Evolutionary conservation across 2,888 invertebrate genomes (phyloP).

Genomic region (Torymus auratus): DNA sequence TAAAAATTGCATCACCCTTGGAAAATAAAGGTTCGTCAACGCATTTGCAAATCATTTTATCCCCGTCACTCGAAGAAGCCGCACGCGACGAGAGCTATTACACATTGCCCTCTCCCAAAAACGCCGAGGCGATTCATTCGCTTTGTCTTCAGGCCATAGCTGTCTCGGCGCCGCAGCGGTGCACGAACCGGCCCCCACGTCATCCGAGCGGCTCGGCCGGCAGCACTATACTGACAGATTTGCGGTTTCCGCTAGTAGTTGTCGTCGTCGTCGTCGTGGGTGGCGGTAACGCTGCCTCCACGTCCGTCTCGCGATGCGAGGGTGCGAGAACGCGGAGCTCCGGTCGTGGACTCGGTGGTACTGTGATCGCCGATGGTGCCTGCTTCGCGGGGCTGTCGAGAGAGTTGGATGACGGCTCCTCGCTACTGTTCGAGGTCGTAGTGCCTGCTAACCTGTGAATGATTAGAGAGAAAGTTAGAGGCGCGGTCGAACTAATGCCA

Average conservation of each 20-base stretch:
- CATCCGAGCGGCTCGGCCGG: slow-evolving; percentile 72
- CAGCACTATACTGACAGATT: slow-evolving; percentile 74
- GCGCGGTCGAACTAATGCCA: too few species aligned
- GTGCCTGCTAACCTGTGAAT: slow-evolving; percentile 22
- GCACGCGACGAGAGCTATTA: too few species aligned
- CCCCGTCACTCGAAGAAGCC: too few species aligned
- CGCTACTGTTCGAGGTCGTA: slow-evolving; percentile 1
- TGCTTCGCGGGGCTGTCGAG: background rate
- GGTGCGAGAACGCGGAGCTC: slow-evolving; percentile 70
- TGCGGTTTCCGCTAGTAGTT: slow-evolving; percentile 64
- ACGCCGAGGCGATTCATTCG: too few species aligned
- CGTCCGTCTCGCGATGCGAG: slow-evolving; percentile 66
- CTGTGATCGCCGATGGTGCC: too few species aligned
- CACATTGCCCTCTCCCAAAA: too few species aligned
- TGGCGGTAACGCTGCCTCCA: slow-evolving; percentile 56
- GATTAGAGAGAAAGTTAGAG: too few species aligned
- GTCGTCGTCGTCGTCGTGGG: slow-evolving; percentile 46
- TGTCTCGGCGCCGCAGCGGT: slow-evolving; percentile 66
- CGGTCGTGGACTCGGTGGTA: slow-evolving; percentile 65
- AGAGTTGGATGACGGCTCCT: slow-evolving; percentile 9
- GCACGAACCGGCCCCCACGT: slow-evolving; percentile 68
- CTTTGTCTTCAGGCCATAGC: too few species aligned
- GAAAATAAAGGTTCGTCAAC: too few species aligned
- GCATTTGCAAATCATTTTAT: too few species aligned
- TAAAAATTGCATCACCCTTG: too few species aligned